Evolutionary conservation across 2,797 vertebrate genomes (phyloP).

Genomic region (Acridotheres tristis): DNA sequence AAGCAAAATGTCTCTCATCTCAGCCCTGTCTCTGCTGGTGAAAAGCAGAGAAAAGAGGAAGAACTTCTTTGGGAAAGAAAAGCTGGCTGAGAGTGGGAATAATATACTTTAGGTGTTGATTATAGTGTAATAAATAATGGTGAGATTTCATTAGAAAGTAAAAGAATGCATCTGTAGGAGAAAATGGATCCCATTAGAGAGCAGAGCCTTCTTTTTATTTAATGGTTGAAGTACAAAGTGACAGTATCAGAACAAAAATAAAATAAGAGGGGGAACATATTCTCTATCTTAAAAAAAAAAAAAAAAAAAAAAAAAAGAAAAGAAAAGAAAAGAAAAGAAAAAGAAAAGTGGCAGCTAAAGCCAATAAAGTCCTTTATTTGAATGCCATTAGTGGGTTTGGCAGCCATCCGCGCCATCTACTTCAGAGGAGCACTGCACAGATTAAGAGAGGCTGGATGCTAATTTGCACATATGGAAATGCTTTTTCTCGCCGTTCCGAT

Average conservation of each 20-base stretch:
- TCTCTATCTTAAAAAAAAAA: slow-evolving; percentile 16
- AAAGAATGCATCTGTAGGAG: not conserved
- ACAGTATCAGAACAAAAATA: slow-evolving; percentile 31
- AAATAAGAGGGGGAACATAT: not conserved
- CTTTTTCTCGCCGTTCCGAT: slow-evolving; percentile 88
- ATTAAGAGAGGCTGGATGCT: slow-evolving; percentile 88
- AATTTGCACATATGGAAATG: slow-evolving; percentile 99
- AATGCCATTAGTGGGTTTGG: slow-evolving; percentile 89
- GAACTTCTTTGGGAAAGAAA: not conserved
- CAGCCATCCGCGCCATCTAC: slow-evolving; percentile 81
- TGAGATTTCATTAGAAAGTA: slow-evolving; percentile 24
- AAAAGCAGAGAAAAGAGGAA: not conserved
- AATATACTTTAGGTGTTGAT: slow-evolving; percentile 47
- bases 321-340: not conserved
- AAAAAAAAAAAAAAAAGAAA: not conserved
- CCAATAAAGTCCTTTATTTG: slow-evolving; percentile 82
- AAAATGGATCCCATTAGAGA: not conserved
- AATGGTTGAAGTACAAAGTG: slow-evolving; percentile 26
- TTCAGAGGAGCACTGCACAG: slow-evolving; percentile 85
- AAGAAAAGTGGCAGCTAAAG: slow-evolving; percentile 69
- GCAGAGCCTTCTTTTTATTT: slow-evolving; percentile 6
- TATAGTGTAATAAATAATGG: slow-evolving; percentile 32
- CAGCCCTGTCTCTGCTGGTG: not conserved
- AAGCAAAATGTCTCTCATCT: slow-evolving; percentile 49
- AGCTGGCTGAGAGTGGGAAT: not conserved